Evolutionary conservation across 2,888 invertebrate species (phyloP), one percentile per base, ranked within the genome.

Genomic region (Diachrysia chrysitis): DNA sequence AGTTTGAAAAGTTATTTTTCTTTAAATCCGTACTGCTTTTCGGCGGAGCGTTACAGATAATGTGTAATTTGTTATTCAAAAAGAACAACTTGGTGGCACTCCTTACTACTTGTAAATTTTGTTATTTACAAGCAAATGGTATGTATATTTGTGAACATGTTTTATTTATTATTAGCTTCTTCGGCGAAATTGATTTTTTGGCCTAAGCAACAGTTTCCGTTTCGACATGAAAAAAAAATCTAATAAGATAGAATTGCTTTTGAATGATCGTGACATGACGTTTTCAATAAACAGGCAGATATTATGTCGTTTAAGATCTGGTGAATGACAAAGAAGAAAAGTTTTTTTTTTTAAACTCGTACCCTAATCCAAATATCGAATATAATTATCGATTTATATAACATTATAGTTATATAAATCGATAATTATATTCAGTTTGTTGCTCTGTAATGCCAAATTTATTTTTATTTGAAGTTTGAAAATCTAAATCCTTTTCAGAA

Each of bases 1-100:
- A 84, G 78, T 88, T 86, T 71, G 82, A 79, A 85, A 89, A 88
- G 85, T 89, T 85, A 83, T 85, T 88, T 89, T 89, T 83, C 82
- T 79, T 76, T 66, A 83, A 86, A 85, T 83, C 81, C 77, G 73
- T 72, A 83, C 81, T 85, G 75, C 76, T 67, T 81, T 84, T 76
- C 69, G 67, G 69, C 61, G 56, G 66, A 66, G 73, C 67, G 48
- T 79, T 72, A 61, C 67, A 63, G 57, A 68, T 79, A 76, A 87
- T 85, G 71, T 78, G 75, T 85, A 75, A 83, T 84, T 85, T 84
- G 82, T 77, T 80, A 81, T 78, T 71, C 72, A 66, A 71, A 73
- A 70, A 75, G 78, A 79, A 78, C 65, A 79, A 80, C 72, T 78
- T 78, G 71, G 64, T 77, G 58, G 67, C 63, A 68, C 56, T 79